Base-by-base conservation (phyloP, 2,797 vertebrate genomes). In the Cyprinodon diabolis region DNA sequence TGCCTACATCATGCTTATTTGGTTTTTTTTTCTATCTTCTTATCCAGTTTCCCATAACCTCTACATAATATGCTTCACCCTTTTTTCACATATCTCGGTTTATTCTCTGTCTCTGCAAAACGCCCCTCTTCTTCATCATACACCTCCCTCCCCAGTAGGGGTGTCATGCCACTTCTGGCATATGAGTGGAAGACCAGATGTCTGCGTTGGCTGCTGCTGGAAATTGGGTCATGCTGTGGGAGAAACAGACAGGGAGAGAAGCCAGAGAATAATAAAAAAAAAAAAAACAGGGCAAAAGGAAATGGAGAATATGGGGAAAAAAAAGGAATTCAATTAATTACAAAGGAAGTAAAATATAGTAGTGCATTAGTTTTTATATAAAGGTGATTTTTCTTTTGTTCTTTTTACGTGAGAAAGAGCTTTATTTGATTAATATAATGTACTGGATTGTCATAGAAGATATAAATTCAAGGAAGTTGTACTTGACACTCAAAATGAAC, bases 141-240 rank as follows among this genome's bases (percentile, higher is more conserved):
- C 51, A 25, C 45, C 48, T 43, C 45, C 30, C 23, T 3, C 54
- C 30, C 67, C 66, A 81, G 74, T 68, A 82, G 74, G 76, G 84
- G 85, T 84, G 84, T 87, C 88, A 91, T 89, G 86, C 81, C 81
- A 79, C 87, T 75, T 75, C 77, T 82, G 79, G 89, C 89, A 91
- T 72, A 80, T 90, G 89, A 89, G 90, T 80, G 25, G 57, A 87
- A 89, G 89, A 82, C 85, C 90, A 91, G 88, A 91, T 92, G 91
- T 92, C 89, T 90, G 84, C 25, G 51, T 82, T 84, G 86, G 81
- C 88, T 92, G 84, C 82, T 45, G 83, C 80, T 72, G 47, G 80
- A 91, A 94, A 85, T 74, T 87, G 87, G 91, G 92, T 92, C 91
- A 91, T 63, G 75, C 67, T 1, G 45, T 78, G 79, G 74, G 79